These are phyloP conservation scores for Ascidia mentula DNA, from an alignment of 23 tunicate genomes.

Conservation along the genomic window DNA sequence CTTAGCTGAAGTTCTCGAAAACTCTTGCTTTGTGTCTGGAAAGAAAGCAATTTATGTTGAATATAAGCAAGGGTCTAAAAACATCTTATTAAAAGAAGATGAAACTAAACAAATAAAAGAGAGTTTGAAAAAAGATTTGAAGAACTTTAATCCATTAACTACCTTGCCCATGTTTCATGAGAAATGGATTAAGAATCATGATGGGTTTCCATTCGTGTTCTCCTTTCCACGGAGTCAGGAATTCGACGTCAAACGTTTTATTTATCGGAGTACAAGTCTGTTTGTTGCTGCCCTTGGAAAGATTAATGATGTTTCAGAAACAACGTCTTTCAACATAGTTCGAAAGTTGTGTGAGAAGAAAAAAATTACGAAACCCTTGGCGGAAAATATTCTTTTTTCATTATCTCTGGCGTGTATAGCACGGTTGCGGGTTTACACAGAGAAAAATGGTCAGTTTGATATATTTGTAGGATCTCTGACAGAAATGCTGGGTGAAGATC, in stretches of 20 bases:
- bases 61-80: no score
- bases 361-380: neutral
- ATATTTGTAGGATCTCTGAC: neutral
- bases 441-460: neutral
- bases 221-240: no score
- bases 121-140: no score
- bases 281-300: conserved; percentile 18
- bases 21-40: conserved; percentile 43
- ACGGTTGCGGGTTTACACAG: conserved; percentile 13
- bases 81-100: no score
- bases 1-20: conserved; percentile 34
- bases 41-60: conserved; percentile 9
- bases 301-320: neutral
- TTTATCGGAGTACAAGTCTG: conserved; percentile 4
- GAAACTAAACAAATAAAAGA: no score
- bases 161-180: no score
- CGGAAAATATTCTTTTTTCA: neutral
- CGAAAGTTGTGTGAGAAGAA: neutral
- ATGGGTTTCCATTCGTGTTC: no score
- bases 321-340: conserved; percentile 14
- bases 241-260: neutral
- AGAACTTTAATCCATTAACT: no score
- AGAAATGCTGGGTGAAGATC: neutral
- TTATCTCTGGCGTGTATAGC: conserved; percentile 36
- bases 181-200: no score